Evolutionary conservation across 1,140 invertebrate species (phyloP).

Genomic region (Phymastichus coffea): DNA sequence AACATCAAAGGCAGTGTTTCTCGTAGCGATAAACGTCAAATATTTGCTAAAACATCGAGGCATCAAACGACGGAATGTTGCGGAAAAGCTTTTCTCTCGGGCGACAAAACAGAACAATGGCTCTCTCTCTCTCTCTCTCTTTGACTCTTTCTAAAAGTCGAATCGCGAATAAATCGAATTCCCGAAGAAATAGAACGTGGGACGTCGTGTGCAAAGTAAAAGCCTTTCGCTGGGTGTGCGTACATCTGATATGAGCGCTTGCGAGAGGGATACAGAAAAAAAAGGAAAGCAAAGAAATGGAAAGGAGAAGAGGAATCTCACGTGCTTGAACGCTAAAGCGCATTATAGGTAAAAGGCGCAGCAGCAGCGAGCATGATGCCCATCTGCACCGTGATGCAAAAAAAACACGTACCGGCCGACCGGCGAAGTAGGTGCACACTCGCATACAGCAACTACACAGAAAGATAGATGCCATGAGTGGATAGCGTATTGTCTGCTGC

Average conservation of each 20-base stretch:
- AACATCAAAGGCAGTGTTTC: no score
- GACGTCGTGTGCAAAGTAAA: constrained; percentile 24
- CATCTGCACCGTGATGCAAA: constrained; percentile 3
- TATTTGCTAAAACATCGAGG: background rate
- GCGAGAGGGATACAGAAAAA: background rate
- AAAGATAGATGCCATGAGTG: constrained; percentile 3
- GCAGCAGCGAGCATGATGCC: constrained; percentile 16
- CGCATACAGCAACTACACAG: background rate
- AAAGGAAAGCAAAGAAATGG: no score
- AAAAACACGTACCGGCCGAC: background rate
- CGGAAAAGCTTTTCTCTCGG: constrained; percentile 7
- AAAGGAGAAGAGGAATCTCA: constrained; percentile 18
- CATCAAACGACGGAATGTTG: no score
- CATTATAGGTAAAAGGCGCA: constrained; percentile 16
- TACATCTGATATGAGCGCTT: constrained; percentile 12
- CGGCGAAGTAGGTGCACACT: background rate
- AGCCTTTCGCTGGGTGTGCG: constrained; percentile 13
- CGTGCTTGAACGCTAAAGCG: constrained; percentile 16
- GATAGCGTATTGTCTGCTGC: constrained; percentile 1
- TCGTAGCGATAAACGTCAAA: background rate
- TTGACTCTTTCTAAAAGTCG: no score
- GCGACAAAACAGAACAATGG: constrained; percentile 12
- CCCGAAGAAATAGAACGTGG: constrained; percentile 23
- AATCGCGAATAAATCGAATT: constrained; percentile 28
- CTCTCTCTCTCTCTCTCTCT: no score